Base-by-base conservation (phyloP, 2,888 invertebrate species). In the Ophion slaviceki region DNA sequence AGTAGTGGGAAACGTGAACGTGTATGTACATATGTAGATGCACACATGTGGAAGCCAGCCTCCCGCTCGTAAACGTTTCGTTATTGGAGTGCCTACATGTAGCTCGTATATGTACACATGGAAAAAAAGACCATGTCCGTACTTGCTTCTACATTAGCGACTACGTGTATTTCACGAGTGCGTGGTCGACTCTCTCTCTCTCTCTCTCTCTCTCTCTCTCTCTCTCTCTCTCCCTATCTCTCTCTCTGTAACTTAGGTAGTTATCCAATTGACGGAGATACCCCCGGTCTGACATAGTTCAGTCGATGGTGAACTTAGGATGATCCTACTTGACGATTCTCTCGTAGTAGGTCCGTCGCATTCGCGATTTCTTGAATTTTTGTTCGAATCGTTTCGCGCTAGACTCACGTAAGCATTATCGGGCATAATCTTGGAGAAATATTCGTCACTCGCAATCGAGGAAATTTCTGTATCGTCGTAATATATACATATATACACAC, bases 191-290 rank as follows among this genome's bases (percentile, higher is more conserved):
- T 70, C 70, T 62, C 61, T 80, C 80, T 72, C 53, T 64, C 53
- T 53, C 66, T 71, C n/a, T n/a, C n/a, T n/a, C n/a, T n/a, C n/a
- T n/a, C n/a, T n/a, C n/a, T n/a, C 61, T 64, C 64, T 72, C 72
- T n/a, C 62, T 70, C 70, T 62, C 61, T 80, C 61, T 64, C 64
- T 72, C 72, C 71, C 71, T 79, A n/a, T 75, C 61, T 81, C 76
- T 70, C 70, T 62, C 68, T 68, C 45, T 59, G 59, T 62, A 68
- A 74, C 80, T 90, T 90, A 92, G 92, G 92, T 92, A 92, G 90
- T 93, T 93, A 93, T 93, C 88, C 92, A 93, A 93, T 93, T 93
- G 92, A 92, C 91, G 87, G 91, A 91, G 81, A 84, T 86, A 91
- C 91, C 91, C 90, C 91, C 80, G 62, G 91, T 90, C 92, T 92